phyloP scores from a whole-genome alignment of 92 coral and sea anemone species.

The Bergia puertoricense region DNA sequence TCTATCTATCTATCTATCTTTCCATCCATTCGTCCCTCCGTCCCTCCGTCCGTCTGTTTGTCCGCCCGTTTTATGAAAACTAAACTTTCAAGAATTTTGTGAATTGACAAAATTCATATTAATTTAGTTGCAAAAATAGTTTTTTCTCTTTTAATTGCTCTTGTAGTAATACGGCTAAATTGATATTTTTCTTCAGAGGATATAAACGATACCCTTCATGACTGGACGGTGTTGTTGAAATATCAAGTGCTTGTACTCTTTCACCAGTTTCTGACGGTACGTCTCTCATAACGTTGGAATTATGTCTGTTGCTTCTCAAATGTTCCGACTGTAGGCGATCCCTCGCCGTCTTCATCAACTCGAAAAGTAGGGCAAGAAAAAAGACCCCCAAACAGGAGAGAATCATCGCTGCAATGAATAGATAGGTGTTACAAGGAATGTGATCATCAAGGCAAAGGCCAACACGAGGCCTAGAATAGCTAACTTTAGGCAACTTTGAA shows the following conservation, averaged over 20 bases:
- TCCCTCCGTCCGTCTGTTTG: too few relatives aligned
- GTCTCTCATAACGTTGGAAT: not conserved
- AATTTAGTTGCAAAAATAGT: not conserved
- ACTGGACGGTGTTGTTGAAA: conserved; percentile 9
- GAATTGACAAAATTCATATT: too few relatives aligned
- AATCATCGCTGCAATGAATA: conserved; percentile 30
- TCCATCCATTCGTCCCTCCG: too few relatives aligned
- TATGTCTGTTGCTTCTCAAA: not conserved
- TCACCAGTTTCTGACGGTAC: conserved; percentile 10
- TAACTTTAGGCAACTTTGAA: too few relatives aligned
- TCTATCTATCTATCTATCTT: too few relatives aligned
- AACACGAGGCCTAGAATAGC: not conserved
- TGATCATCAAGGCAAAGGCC: not conserved
- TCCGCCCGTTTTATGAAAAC: too few relatives aligned
- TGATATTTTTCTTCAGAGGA: too few relatives aligned
- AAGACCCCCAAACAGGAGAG: conserved; percentile 32
- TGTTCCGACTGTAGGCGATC: not conserved
- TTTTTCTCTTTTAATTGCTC: not conserved
- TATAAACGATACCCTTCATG: not conserved
- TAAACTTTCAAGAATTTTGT: too few relatives aligned
- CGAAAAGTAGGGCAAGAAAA: conserved; percentile 17
- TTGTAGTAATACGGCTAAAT: not conserved
- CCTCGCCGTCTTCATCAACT: conserved; percentile 21
- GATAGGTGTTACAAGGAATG: not conserved
- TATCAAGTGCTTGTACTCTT: not conserved